A percentile compares a stretch with the other conserved stretches of the same genome.
These are phyloP conservation scores for Hydropotes inermis DNA, from an alignment of 2,113 vertebrate genomes.

Conservation along the genomic window DNA sequence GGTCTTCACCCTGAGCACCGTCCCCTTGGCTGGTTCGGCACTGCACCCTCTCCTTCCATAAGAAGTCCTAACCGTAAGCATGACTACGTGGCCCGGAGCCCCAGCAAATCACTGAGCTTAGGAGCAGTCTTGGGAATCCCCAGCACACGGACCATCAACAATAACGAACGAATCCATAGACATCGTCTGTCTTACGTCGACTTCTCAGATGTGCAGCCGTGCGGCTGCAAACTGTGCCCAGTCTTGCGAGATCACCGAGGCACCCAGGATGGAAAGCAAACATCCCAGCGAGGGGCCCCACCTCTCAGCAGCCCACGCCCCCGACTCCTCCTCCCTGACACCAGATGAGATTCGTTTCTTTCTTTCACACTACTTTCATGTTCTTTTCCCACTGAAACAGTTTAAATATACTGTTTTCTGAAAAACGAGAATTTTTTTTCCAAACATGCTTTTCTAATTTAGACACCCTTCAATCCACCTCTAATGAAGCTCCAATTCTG, in stretches of 20 bases:
- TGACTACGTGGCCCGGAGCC: not conserved
- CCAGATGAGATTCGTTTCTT: not conserved
- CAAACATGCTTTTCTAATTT: not conserved
- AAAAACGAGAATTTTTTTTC: not conserved
- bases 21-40: not conserved
- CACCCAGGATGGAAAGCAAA: fast-evolving
- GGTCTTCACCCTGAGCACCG: not conserved
- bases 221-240: not conserved
- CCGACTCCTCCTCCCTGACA: not conserved
- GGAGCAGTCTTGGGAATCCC: not conserved
- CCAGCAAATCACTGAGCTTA: not conserved
- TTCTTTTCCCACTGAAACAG: not conserved
- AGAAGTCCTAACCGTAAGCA: not conserved
- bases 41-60: too few species aligned
- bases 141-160: too few species aligned
- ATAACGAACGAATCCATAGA: not conserved
- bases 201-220: not conserved
- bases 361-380: not conserved
- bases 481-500: too few species aligned
- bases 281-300: fast-evolving
- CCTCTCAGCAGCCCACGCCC: too few species aligned
- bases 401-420: not conserved
- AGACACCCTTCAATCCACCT: not conserved
- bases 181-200: not conserved
- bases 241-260: not conserved